Conservation (phyloP, 1,140 invertebrate genomes). For the Panagrolaimus sp. region DNA sequence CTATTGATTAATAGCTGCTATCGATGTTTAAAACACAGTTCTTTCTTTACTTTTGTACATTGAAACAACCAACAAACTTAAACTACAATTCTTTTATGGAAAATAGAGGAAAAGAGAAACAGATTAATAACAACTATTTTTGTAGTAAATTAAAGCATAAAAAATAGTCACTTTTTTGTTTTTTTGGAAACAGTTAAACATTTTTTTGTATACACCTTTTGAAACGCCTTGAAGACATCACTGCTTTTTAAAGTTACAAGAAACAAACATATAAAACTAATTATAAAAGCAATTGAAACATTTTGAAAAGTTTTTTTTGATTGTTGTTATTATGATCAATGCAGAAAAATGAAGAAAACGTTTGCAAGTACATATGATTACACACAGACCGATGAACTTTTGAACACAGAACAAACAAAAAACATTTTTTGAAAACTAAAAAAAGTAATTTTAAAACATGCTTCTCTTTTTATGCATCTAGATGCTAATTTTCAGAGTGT, state of each 20-base stretch:
- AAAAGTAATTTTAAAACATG: background rate
- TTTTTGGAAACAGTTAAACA: background rate
- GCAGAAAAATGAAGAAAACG: background rate
- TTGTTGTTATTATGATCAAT: background rate
- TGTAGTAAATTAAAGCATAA: background rate
- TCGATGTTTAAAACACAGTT: background rate
- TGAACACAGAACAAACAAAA: too few species aligned
- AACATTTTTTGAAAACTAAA: background rate
- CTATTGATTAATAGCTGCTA: background rate
- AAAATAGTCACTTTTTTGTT: background rate
- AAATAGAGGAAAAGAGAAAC: background rate
- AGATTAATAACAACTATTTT: background rate
- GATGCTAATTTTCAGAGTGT: background rate
- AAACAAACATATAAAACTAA: background rate
- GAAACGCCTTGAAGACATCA: background rate
- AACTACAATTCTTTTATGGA: background rate
- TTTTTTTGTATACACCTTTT: background rate
- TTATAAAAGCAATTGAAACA: background rate
- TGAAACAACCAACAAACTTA: background rate
- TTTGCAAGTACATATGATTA: background rate
- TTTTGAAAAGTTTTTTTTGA: background rate
- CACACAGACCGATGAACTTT: background rate
- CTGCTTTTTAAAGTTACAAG: background rate
- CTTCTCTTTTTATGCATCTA: background rate
- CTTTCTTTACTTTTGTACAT: background rate